Conservation (phyloP, 2,888 invertebrate genomes). For the Orthosia cruda region DNA sequence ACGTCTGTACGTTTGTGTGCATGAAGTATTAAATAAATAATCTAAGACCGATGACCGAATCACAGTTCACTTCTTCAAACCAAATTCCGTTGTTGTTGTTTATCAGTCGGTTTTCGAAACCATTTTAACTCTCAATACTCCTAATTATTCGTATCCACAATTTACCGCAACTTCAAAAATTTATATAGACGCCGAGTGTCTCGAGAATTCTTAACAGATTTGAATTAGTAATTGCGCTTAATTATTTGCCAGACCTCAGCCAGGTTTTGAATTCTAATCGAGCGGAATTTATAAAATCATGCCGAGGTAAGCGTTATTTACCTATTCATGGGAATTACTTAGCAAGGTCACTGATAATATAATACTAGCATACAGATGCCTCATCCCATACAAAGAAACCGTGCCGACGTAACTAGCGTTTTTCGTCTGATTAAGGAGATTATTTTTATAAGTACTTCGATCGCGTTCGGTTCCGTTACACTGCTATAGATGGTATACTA, state of each 20-base stretch:
- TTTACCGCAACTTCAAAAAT: constrained; percentile 1
- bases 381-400: too few species aligned
- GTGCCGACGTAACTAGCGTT: too few species aligned
- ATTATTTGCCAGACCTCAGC: constrained; percentile 18
- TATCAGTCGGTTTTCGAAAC: neutral
- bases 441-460: too few species aligned
- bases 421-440: too few species aligned
- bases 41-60: too few species aligned
- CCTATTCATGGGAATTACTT: neutral
- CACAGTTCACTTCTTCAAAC: too few species aligned
- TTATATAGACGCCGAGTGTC: neutral
- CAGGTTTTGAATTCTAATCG: constrained; percentile 3
- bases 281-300: constrained; percentile 5
- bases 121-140: neutral
- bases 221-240: constrained; percentile 19
- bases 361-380: too few species aligned
- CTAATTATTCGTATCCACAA: constrained; percentile 1
- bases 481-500: too few species aligned
- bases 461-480: too few species aligned
- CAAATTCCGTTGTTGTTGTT: too few species aligned
- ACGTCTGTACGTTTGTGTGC: too few species aligned
- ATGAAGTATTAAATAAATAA: too few species aligned
- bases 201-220: constrained; percentile 14
- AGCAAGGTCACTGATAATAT: neutral
- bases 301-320: neutral